Percentiles rank a stretch among this genome's conserved stretches.
Conservation (phyloP, 2,888 invertebrate genomes). For the Bombylius major region DNA sequence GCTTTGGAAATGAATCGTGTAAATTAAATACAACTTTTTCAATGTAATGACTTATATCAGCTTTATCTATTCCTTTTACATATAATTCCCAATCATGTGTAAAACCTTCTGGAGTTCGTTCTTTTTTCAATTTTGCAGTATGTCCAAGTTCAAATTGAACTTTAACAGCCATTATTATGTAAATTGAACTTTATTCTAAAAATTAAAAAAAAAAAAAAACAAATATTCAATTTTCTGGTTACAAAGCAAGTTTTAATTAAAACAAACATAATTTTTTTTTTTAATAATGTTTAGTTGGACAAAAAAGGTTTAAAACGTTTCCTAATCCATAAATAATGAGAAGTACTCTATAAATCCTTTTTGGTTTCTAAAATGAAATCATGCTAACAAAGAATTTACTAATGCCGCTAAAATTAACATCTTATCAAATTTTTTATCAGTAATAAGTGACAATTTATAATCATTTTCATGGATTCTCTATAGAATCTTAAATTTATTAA, state of each 20-base stretch:
- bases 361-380: too few species aligned
- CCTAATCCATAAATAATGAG: background rate
- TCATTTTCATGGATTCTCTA: too few species aligned
- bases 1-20: constrained; percentile 85
- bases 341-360: too few species aligned
- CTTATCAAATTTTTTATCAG: too few species aligned
- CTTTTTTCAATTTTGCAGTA: constrained; percentile 66
- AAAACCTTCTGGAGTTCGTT: constrained; percentile 77
- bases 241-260: too few species aligned
- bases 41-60: constrained; percentile 79
- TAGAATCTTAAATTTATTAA: too few species aligned
- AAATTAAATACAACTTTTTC: constrained; percentile 86
- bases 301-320: background rate
- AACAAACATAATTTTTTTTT: too few species aligned
- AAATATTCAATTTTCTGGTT: too few species aligned
- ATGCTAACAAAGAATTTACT: too few species aligned
- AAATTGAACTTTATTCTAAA: background rate
- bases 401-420: too few species aligned
- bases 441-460: too few species aligned
- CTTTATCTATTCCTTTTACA: constrained; percentile 76
- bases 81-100: constrained; percentile 97
- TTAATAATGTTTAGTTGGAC: too few species aligned
- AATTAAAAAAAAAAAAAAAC: background rate
- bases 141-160: constrained; percentile 90
- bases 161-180: constrained; percentile 47